A percentile compares a stretch with the other conserved stretches of the same genome.
These are phyloP conservation scores for Thaleichthys pacificus DNA, from an alignment of 2,797 vertebrate genomes.

Conservation along the genomic window DNA sequence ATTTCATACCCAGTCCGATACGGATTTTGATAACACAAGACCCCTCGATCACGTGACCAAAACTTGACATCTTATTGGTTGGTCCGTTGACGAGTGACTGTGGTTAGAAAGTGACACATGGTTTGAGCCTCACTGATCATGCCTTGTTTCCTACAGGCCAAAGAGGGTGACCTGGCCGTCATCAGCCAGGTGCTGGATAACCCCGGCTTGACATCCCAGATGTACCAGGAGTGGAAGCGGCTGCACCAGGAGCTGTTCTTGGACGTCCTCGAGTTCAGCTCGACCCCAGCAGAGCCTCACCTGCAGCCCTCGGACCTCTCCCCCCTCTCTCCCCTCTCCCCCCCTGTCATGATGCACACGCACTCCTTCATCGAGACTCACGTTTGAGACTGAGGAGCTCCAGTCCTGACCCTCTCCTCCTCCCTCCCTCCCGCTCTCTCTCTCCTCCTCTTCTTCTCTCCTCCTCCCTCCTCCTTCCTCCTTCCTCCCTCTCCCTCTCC, in stretches of 20 bases:
- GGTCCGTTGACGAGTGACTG: not conserved
- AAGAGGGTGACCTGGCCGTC: constrained; percentile 73
- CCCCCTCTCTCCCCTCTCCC: constrained; percentile 59
- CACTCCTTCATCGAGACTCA: constrained; percentile 83
- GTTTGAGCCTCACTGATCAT: not conserved
- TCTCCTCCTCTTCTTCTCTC: not conserved
- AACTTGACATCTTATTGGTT: not conserved
- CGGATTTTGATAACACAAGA: no score
- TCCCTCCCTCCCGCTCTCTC: not conserved
- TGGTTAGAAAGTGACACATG: not conserved
- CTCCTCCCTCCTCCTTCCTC: no score
- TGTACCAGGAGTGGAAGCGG: constrained; percentile 79
- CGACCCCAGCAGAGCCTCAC: constrained; percentile 55
- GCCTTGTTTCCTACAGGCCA: constrained; percentile 62
- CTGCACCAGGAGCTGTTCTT: constrained; percentile 80
- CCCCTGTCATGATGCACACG: constrained; percentile 73
- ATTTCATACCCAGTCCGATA: no score
- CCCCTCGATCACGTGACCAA: no score
- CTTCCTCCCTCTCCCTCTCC: not conserved
- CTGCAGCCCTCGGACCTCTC: constrained; percentile 69
- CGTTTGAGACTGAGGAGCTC: constrained; percentile 74
- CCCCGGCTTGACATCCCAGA: constrained; percentile 74
- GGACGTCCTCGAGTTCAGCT: constrained; percentile 80
- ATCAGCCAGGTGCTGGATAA: constrained; percentile 76
- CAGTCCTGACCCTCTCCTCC: not conserved